A percentile compares a stretch with the other conserved stretches of the same genome.
Evolutionary conservation across 2,797 vertebrate species (phyloP).

Genomic region (Myotis vivesi): DNA sequence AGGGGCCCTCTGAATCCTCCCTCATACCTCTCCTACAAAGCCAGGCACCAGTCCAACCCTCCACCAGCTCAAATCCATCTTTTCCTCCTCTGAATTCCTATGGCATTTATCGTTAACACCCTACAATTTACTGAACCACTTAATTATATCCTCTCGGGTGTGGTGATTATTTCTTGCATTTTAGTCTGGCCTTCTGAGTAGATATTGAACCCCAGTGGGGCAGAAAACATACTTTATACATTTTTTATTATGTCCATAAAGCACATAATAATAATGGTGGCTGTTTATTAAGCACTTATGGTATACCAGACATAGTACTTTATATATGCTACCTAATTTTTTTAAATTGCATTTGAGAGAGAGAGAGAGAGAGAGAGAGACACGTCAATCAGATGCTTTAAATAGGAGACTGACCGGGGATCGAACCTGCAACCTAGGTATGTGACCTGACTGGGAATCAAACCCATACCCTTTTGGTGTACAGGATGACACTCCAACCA

Average conservation of each 20-base stretch:
- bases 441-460: neutral
- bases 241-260: conserved; percentile 18
- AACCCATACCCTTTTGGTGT: neutral
- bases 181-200: conserved; percentile 54
- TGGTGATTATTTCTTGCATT: conserved; percentile 55
- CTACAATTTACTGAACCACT: conserved; percentile 74
- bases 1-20: neutral
- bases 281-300: neutral
- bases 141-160: conserved; percentile 70
- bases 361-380: neutral
- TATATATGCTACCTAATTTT: neutral
- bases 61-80: neutral
- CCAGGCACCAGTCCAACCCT: neutral
- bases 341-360: neutral
- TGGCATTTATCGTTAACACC: conserved; percentile 60
- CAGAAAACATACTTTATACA: conserved; percentile 15
- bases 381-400: neutral
- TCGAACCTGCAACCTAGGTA: neutral
- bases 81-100: conserved; percentile 62
- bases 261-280: neutral
- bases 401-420: neutral
- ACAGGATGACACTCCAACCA: neutral
- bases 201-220: conserved; percentile 17
- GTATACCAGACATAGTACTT: neutral
- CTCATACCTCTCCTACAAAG: neutral